Evolutionary conservation across 2,113 vertebrate genomes (phyloP), one percentile per base, ranked within the genome.

Genomic region (Lepidiolamprologus cunningtoni): DNA sequence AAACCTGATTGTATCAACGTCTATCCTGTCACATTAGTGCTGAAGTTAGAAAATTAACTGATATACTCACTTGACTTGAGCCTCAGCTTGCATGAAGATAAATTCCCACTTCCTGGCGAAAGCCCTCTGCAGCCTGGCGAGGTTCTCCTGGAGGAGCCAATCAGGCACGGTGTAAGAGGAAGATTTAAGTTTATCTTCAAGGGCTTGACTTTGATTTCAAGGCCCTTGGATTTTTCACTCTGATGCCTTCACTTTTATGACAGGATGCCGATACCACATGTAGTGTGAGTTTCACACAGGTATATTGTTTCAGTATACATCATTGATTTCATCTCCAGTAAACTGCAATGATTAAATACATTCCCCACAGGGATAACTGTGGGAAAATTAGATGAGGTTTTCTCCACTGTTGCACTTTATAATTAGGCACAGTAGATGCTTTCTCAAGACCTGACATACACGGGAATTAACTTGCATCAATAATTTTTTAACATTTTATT

Each of bases 31-130:
- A 83, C 6, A 11, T 82, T 52, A 33, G 47, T 4, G 17, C 16
- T 47, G 37, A 89, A 11, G 12, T 79, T 42, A 63, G 61, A 11
- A 28, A 47, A 57, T 53, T n/a, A 21, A 55, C 11, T 26, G 21
- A 4, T 80, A 17, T 50, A 98, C 98, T 96, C 96, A 99, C 98
- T 99, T 99, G 54, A 99, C 98, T 97, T 99, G 98, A 37, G 98
- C 98, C 91, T 99, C 98, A 61, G 98, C 98, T 97, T 99, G 98
- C 98, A 99, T 98, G 93, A 99, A 99, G 96, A 99, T 99, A 90
- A 99, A 99, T 92, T 99, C 98, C 98, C 98, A 99, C 93, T 99
- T 99, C 61, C 98, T 97, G 91, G 98, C 98, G 88, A 99, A 99
- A 4, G 98, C 98, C 90, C 98, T 97, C 96, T 99, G 98, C 89